A percentile compares a stretch with the other conserved stretches of the same genome.
These are phyloP conservation scores for Odontamblyopus rebecca DNA, from an alignment of 2,797 vertebrate species.

Conservation along the genomic window DNA sequence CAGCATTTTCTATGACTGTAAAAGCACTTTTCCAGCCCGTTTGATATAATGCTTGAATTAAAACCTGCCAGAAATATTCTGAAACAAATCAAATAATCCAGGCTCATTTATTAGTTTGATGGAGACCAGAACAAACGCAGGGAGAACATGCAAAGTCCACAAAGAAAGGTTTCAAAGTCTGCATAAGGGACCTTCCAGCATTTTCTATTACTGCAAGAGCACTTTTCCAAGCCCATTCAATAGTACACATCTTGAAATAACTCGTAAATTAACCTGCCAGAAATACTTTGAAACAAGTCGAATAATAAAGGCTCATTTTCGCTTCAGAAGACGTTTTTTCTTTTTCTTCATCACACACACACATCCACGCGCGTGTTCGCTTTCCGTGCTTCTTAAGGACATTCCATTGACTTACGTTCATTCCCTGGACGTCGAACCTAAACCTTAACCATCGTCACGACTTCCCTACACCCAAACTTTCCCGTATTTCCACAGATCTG, in stretches of 20 bases:
- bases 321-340: neutral
- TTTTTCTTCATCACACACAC: neutral
- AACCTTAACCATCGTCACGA: neutral
- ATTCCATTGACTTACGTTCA: neutral
- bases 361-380: neutral
- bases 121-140: too few relatives aligned
- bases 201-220: neutral
- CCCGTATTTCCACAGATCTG: neutral
- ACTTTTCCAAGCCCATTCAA: neutral
- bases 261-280: neutral
- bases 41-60: neutral
- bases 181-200: neutral
- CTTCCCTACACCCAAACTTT: neutral
- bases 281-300: neutral
- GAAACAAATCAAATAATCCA: neutral
- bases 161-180: neutral
- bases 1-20: neutral
- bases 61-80: too few relatives aligned
- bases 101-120: neutral
- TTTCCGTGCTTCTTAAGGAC: neutral
- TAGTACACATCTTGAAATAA: neutral
- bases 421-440: neutral
- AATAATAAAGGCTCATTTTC: neutral
- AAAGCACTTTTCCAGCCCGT: neutral
- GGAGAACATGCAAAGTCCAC: neutral